Percentiles rank a stretch among this genome's conserved stretches.
Conservation (phyloP, 2,797 vertebrate genomes). For the Tauraco hartlaubi region DNA sequence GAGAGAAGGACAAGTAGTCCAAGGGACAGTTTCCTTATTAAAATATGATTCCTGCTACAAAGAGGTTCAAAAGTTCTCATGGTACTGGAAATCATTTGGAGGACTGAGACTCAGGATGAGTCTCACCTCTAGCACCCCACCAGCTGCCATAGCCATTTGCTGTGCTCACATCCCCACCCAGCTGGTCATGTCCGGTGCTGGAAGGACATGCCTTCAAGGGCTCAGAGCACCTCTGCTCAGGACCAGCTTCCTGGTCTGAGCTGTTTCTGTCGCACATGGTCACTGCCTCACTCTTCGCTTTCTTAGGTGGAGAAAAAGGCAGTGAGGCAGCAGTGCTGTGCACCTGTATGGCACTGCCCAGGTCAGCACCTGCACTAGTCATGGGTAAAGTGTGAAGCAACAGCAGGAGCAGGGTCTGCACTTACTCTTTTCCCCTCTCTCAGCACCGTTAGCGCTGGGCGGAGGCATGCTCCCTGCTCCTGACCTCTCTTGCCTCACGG, state of each 20-base stretch:
- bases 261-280: fast-evolving
- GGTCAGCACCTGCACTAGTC: not conserved
- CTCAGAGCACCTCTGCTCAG: not conserved
- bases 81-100: not conserved
- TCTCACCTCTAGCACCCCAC: not conserved
- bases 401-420: not conserved
- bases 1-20: not conserved
- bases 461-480: not conserved
- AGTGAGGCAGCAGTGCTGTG: not conserved
- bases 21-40: not conserved
- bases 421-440: not conserved
- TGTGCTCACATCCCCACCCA: fast-evolving
- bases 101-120: not conserved
- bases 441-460: not conserved
- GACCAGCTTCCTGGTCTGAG: not conserved
- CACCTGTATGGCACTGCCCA: fast-evolving
- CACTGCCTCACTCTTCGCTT: not conserved
- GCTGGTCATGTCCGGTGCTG: not conserved
- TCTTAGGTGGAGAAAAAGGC: not conserved
- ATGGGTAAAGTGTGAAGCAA: not conserved
- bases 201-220: fast-evolving
- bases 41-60: not conserved
- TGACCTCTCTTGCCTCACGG: not conserved
- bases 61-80: not conserved
- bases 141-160: fast-evolving